Evolutionary conservation across 2,113 vertebrate genomes (phyloP), one percentile per base, ranked within the genome.

Genomic region (Bos indicus): DNA sequence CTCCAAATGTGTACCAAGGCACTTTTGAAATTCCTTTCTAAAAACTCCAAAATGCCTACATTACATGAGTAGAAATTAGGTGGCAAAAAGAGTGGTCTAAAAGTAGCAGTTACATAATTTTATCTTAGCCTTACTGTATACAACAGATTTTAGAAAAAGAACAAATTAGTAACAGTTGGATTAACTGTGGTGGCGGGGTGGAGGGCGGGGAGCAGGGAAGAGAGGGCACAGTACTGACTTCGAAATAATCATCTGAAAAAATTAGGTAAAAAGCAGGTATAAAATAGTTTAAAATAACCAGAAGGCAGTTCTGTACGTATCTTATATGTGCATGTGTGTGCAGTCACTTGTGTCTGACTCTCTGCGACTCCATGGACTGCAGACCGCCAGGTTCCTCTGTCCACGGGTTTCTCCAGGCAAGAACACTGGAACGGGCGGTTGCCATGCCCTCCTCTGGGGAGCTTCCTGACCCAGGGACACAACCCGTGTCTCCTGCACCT

Each of bases 91-190:
- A 40, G 6, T 11, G 40, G 16, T 14, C 7, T 23, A 13, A 17
- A n/a, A 30, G 30, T 0, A n/a, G 2, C 36, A 15, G 1, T 3
- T 21, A 10, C 2, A 0, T 12, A 2, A 51, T 15, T 23, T 64
- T n/a, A 40, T 9, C 46, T 46, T 74, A 5, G 51, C 94, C 88
- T 80, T 43, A 17, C 43, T 43, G 3, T 1, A 13, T 1, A 21
- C 12, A 26, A 13, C 1, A 46, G 48, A 15, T 8, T 16, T 7
- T 40, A 12, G 36, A 16, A 43, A 85, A 62, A 46, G 14, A 30
- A 15, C 7, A 36, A 4, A 16, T 30, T 14, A 48, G 10, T 21
- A 43, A 33, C 30, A 33, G n/a, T 46, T 54, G n/a, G 83, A 15
- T 48, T 28, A 19, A 56, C 33, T 81, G 7, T 64, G 54, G 48